These are phyloP conservation scores for Aplysina aerophoba DNA, from an alignment of 37 sponge, comb jelly and placozoan genomes.

Conservation along the genomic window DNA sequence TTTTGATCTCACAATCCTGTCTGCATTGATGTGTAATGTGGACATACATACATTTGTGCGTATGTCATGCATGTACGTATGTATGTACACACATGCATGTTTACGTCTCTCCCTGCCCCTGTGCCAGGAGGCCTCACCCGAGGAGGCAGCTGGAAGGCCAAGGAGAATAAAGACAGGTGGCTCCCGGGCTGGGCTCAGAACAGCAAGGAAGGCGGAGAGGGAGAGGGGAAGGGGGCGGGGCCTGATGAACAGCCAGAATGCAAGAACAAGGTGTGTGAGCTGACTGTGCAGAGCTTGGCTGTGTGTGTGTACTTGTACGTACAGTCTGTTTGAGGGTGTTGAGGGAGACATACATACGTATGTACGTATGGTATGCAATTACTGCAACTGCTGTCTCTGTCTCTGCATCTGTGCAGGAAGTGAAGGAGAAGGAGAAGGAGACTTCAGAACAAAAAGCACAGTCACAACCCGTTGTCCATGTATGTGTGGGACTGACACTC, in stretches of 20 bases:
- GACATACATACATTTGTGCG: conserved; percentile 2
- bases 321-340: too few species aligned
- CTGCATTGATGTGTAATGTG: not conserved
- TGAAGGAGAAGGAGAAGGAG: conserved; percentile 9
- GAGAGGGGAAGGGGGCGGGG: too few species aligned
- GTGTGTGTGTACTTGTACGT: too few species aligned
- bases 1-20: too few species aligned
- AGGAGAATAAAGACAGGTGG: conserved; percentile 12
- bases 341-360: too few species aligned
- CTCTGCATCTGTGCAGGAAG: not conserved
- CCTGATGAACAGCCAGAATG: too few species aligned
- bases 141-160: not conserved
- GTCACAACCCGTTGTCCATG: not conserved
- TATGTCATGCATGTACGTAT: conserved; percentile 17
- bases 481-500: too few species aligned
- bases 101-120: not conserved
- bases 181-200: not conserved
- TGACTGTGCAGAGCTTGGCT: too few species aligned
- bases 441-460: not conserved
- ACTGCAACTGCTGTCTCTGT: too few species aligned
- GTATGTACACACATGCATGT: not conserved
- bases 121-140: not conserved
- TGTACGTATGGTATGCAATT: too few species aligned
- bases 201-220: not conserved
- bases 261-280: too few species aligned